A percentile compares a stretch with the other conserved stretches of the same genome.
Conservation (phyloP, 2,797 vertebrate species). For the Catostomus latipinnis region DNA sequence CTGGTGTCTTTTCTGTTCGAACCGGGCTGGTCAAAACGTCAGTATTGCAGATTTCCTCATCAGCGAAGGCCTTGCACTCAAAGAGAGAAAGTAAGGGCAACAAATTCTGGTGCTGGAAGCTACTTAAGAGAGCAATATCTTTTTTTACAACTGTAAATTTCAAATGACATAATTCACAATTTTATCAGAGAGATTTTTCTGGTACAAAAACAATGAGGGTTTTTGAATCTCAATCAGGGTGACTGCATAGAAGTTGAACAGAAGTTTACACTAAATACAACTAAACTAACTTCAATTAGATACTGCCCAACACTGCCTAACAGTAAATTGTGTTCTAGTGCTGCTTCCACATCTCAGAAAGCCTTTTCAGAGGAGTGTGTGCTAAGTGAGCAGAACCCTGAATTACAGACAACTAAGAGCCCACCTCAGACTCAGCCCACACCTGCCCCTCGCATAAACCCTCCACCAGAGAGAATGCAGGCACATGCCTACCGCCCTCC, state of each 20-base stretch:
- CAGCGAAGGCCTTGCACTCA: slow-evolving; percentile 88
- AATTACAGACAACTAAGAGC: background rate
- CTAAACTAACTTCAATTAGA: no score
- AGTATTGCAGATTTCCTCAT: slow-evolving; percentile 87
- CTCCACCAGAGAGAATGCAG: slow-evolving; percentile 67
- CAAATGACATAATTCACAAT: no score
- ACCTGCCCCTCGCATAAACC: slow-evolving; percentile 50
- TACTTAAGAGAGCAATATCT: no score
- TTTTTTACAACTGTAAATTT: no score
- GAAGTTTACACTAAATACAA: no score
- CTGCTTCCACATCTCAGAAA: background rate
- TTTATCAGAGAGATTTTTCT: no score
- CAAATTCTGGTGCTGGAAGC: slow-evolving; percentile 32
- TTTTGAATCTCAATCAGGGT: no score
- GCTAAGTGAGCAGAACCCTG: background rate
- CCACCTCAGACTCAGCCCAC: slow-evolving; percentile 47
- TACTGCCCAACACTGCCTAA: no score
- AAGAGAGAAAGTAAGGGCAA: slow-evolving; percentile 75
- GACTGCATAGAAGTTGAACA: no score
- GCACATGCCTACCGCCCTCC: slow-evolving; percentile 79
- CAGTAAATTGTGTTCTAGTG: slow-evolving; percentile 10
- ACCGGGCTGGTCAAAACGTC: slow-evolving; percentile 76
- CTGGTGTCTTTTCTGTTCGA: slow-evolving; percentile 80
- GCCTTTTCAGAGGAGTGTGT: slow-evolving; percentile 3
- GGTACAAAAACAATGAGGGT: no score